These are phyloP conservation scores for Ellobium chinense DNA, from an alignment of 2,888 invertebrate genomes.

Conservation along the genomic window DNA sequence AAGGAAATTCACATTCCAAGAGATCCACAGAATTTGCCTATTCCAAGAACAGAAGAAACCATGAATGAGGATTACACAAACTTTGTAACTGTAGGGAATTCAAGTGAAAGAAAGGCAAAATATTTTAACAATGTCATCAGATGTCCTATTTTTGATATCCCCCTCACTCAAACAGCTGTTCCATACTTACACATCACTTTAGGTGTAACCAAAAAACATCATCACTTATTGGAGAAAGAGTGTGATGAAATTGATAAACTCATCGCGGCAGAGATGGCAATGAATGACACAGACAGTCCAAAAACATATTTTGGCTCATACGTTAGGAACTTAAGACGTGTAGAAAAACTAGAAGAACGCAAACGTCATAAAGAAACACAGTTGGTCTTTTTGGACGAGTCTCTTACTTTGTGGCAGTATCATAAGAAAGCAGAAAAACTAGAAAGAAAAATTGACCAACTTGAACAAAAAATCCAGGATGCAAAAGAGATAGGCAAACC, in stretches of 20 bases:
- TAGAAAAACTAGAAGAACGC: not conserved
- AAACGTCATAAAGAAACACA: not conserved
- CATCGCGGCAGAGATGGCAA: too few species aligned
- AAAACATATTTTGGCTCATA: too few species aligned
- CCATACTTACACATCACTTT: not conserved
- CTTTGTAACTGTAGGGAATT: too few species aligned
- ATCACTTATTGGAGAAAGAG: not conserved
- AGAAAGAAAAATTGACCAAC: not conserved
- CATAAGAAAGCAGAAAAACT: not conserved
- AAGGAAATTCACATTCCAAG: too few species aligned
- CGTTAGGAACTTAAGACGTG: too few species aligned
- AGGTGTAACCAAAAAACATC: not conserved
- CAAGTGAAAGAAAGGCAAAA: too few species aligned
- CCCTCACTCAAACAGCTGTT: constrained; percentile 8
- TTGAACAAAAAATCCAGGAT: not conserved
- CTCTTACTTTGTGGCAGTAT: not conserved
- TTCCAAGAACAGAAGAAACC: too few species aligned
- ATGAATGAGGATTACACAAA: too few species aligned
- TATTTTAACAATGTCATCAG: not conserved
- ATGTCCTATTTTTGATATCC: not conserved
- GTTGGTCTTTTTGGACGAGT: not conserved
- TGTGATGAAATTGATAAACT: not conserved
- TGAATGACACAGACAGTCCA: too few species aligned
- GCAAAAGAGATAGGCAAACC: not conserved
- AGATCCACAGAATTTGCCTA: too few species aligned